phyloP scores from a whole-genome alignment of 2,113 vertebrate genomes.

The Gyps fulvus region DNA sequence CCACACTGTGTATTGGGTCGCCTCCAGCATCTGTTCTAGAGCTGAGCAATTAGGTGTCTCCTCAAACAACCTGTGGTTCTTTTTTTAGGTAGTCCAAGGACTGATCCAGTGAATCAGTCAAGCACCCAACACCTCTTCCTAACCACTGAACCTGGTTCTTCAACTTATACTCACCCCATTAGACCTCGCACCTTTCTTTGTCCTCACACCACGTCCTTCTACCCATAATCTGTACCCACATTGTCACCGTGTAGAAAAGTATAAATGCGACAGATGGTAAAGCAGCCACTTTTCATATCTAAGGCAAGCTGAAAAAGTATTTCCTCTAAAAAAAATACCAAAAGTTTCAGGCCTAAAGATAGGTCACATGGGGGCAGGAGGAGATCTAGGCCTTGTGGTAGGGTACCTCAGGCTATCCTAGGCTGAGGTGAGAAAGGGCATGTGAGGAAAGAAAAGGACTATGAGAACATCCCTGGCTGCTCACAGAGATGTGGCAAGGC shows the following conservation, averaged over 20 bases:
- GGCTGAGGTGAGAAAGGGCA: background rate
- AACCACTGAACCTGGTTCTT: background rate
- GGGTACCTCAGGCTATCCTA: background rate
- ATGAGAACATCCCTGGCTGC: background rate
- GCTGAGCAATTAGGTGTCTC: background rate
- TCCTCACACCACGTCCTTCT: background rate
- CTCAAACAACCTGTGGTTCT: background rate
- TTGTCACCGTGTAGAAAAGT: background rate
- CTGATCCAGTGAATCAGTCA: background rate
- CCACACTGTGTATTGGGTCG: accelerated
- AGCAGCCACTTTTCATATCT: background rate
- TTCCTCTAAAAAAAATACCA: background rate
- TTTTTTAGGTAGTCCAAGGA: background rate
- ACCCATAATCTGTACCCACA: background rate
- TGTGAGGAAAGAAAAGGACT: background rate
- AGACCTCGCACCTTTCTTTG: background rate
- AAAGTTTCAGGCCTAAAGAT: background rate
- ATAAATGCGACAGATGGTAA: background rate
- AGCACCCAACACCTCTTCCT: background rate
- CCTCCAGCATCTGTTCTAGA: background rate
- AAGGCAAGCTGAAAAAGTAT: background rate
- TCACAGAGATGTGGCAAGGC: background rate
- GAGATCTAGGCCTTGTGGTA: background rate
- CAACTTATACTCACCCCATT: background rate
- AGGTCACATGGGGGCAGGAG: background rate